Percentiles rank a stretch among this genome's conserved stretches.
Conservation (phyloP, 2,888 invertebrate genomes). For the Chrysotoxum bicinctum region DNA sequence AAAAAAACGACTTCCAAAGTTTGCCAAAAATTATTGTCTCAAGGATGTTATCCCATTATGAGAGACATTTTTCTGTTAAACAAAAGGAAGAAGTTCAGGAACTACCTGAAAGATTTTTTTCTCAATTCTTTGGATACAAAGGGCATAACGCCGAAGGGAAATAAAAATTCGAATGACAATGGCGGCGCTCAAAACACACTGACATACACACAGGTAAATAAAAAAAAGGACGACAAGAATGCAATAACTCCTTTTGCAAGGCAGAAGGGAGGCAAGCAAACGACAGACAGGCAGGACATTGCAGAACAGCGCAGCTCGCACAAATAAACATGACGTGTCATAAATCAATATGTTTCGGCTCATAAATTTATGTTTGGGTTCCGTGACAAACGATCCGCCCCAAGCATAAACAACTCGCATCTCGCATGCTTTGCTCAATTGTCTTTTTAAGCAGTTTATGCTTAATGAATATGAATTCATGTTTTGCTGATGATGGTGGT, state of each 20-base stretch:
- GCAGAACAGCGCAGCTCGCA: slow-evolving; percentile 43
- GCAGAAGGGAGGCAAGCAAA: not conserved
- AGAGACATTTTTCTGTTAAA: not conserved
- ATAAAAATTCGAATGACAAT: slow-evolving; percentile 18
- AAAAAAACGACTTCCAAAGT: slow-evolving; percentile 1
- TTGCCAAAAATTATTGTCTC: slow-evolving; percentile 19
- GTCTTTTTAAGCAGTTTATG: slow-evolving; percentile 35
- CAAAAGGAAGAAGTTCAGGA: not conserved
- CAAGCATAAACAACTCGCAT: slow-evolving; percentile 51
- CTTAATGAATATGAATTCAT: slow-evolving; percentile 63
- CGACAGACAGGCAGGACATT: not conserved
- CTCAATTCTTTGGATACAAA: not conserved
- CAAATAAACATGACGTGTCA: slow-evolving; percentile 69
- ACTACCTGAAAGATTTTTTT: not conserved
- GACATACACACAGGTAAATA: not conserved
- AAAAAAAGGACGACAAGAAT: slow-evolving; percentile 9
- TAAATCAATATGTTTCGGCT: slow-evolving; percentile 71
- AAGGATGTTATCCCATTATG: not conserved
- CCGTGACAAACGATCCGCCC: slow-evolving; percentile 66
- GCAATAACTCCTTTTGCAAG: slow-evolving; percentile 39
- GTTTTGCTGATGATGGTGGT: not conserved
- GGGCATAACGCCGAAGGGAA: slow-evolving; percentile 20
- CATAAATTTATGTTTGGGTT: slow-evolving; percentile 67
- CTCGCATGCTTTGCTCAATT: slow-evolving; percentile 33
- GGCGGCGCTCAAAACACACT: slow-evolving; percentile 7